These are phyloP conservation scores for Regulus satrapa DNA, from an alignment of 2,113 vertebrate genomes.

Conservation along the genomic window DNA sequence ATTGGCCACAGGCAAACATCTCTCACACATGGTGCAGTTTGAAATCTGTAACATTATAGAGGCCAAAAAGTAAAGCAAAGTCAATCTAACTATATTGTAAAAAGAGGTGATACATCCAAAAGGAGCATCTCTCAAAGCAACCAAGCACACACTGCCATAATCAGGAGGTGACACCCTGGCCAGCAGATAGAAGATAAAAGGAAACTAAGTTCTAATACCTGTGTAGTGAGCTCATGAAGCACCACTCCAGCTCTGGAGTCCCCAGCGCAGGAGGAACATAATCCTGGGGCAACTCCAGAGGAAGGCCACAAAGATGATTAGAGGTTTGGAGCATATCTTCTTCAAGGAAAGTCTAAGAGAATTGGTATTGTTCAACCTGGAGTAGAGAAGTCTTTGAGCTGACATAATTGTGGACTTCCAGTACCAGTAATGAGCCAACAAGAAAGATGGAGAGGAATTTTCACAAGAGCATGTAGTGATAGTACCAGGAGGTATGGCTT, in stretches of 20 bases:
- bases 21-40: background rate
- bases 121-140: background rate
- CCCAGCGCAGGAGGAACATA: background rate
- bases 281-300: background rate
- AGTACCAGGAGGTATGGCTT: background rate
- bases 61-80: background rate
- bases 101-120: fast-evolving
- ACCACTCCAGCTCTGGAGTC: background rate
- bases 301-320: background rate
- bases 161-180: background rate
- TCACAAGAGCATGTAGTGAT: background rate
- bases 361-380: background rate
- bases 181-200: background rate
- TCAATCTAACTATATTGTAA: background rate
- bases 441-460: background rate
- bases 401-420: background rate
- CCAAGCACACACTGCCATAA: background rate
- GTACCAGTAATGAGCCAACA: background rate
- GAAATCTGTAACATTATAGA: background rate
- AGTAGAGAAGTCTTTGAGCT: background rate
- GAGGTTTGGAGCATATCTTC: background rate
- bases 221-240: background rate
- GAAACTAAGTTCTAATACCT: background rate
- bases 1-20: background rate
- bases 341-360: background rate